Evolutionary conservation across 2,888 invertebrate genomes (phyloP), one percentile per base, ranked within the genome.

Genomic region (Himalopsyche tibetana): DNA sequence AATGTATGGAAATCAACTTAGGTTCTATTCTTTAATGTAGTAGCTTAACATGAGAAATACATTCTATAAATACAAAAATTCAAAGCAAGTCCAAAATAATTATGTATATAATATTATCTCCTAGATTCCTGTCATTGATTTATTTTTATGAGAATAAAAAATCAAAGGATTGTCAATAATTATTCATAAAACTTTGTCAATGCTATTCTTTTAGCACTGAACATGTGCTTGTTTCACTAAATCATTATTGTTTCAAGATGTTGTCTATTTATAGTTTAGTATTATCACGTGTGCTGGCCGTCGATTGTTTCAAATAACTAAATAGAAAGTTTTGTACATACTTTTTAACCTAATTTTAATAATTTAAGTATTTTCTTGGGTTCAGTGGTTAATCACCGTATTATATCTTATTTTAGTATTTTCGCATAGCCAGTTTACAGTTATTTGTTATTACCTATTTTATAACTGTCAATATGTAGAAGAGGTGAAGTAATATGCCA

Each of bases 131-230:
- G 19, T 63, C 19, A n/a, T n/a, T 69, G 28, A 9, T 19, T 15
- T 74, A 1, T 38, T 9, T 15, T 4, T 51, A 38, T 38, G 38
- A 36, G 11, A 15, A 12, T 38, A 74, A 74, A 38, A 15, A 36
- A 74, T 38, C 36, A 5, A 36, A 36, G 12, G 36, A 74, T 74
- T 74, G 15, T 74, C 15, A 12, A 12, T 74, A 36, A 28, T 69
- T 69, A 12, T 11, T 74, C 1, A 74, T 69, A 36, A 69, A 38
- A 74, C 9, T 74, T 38, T 74, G 74, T 12, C 15, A 74, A 12
- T 63, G 63, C 36, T 69, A 69, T 69, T 69, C 19, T 19, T 69
- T 69, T 69, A 69, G 69, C 28, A 11, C 28, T 69, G 28, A 69
- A 56, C n/a, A 56, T 19, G 28, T 63, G 1, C 9, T 19, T 63